phyloP scores from a whole-genome alignment of 2,113 vertebrate genomes.

The Hassar affinis region DNA sequence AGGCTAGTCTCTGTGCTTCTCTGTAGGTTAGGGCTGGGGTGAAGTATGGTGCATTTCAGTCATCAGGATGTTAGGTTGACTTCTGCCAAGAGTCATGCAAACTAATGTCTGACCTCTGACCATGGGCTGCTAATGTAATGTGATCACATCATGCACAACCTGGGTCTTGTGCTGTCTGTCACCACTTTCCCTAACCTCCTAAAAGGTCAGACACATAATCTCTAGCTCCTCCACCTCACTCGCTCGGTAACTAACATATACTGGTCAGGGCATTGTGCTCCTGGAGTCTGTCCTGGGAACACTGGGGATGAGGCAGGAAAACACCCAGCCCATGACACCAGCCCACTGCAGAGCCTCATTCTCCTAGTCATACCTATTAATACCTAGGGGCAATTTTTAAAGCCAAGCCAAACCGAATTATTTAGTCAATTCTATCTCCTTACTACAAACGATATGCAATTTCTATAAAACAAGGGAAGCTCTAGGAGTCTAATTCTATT shows the following conservation, averaged over 20 bases:
- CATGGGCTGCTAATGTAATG: slow-evolving; percentile 27
- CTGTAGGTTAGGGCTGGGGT: not conserved
- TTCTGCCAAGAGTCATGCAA: slow-evolving; percentile 10
- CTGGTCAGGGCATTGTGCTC: not conserved
- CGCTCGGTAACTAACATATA: not conserved
- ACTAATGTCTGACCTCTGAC: slow-evolving; percentile 36
- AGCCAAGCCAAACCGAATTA: not conserved
- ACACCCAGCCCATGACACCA: not conserved
- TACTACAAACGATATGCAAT: not conserved
- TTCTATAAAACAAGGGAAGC: not conserved
- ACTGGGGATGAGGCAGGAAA: not conserved
- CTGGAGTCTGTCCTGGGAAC: not conserved
- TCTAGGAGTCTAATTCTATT: no score
- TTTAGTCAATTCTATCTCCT: not conserved
- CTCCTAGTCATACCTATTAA: not conserved
- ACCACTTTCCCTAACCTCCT: slow-evolving; percentile 14
- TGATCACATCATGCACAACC: slow-evolving; percentile 19
- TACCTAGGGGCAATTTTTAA: not conserved
- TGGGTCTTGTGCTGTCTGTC: slow-evolving; percentile 27
- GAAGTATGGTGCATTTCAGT: not conserved
- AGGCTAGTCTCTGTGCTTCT: not conserved
- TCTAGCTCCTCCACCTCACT: not conserved
- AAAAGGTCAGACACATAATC: slow-evolving; percentile 36
- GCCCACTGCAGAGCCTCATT: not conserved
- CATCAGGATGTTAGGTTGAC: not conserved